Base-by-base conservation (phyloP, 2,888 invertebrate species). In the Agrotis puta region DNA sequence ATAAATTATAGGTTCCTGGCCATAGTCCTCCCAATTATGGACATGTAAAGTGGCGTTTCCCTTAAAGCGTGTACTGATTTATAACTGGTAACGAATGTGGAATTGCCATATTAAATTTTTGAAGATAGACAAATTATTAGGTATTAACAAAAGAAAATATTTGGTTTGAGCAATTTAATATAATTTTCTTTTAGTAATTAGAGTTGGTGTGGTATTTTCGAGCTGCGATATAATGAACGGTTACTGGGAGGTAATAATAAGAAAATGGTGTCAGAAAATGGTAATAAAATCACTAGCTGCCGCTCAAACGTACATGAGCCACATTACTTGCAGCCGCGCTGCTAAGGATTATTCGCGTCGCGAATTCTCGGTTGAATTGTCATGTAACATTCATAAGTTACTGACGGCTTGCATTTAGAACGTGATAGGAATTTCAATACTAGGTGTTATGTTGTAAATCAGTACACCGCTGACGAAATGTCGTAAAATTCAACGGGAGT, bases 351-450 rank as follows among this genome's bases (percentile, higher is more conserved):
- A 85, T 80, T 85, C 78, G 59, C 81, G 62, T 33, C 75, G 77
- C 58, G 71, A 67, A 75, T 81, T 77, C 81, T 72, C 66, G 62
- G 64, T 53, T 81, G 68, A 83, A 74, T 83, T 81, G 81, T 73
- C 85, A 81, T 84, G 81, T 81, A 83, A 85, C 85, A 85, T 85
- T 85, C 85, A 85, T 84, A 78, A 83, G 80, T 80, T 80, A 74
- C 74, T 80, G 83, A 82, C 83, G 69, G 80, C 80, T 80, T 85
- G 85, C 80, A 84, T 82, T 82, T 80, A 74, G 78, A 54, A 80
- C 84, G 84, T 84, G 83, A 69, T 56, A 61, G 58, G 74, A 85
- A 82, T 85, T 80, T 64, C 72, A 83, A 80, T 70, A 70, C 22
- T 24, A 59, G 69, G 50, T 77, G 65, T 64, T 64, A 77, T 70